These are phyloP conservation scores for Xiphophorus hellerii DNA, from an alignment of 2,113 vertebrate species.

Conservation along the genomic window DNA sequence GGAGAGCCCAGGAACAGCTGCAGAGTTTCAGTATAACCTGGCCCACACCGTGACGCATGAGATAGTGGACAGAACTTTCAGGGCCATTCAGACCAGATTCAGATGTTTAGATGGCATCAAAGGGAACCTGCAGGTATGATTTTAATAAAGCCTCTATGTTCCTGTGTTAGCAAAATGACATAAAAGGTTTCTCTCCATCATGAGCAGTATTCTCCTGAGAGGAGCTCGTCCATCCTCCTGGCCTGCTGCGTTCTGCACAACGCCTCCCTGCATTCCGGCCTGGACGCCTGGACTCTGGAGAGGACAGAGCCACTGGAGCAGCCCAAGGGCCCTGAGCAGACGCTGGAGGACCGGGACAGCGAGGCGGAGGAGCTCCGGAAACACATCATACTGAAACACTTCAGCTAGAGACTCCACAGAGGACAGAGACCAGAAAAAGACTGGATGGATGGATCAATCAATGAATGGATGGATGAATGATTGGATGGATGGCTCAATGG, in stretches of 20 bases:
- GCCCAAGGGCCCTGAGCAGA: constrained; percentile 81
- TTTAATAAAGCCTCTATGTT: neutral
- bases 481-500: too few relatives aligned
- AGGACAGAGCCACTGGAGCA: constrained; percentile 82
- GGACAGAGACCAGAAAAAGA: neutral
- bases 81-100: constrained; percentile 89
- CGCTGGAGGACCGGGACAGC: constrained; percentile 85
- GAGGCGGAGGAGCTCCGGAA: constrained; percentile 86
- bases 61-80: constrained; percentile 88
- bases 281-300: constrained; percentile 90
- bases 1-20: constrained; percentile 84
- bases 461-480: too few relatives aligned
- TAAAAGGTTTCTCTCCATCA: neutral
- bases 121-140: constrained; percentile 83
- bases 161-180: neutral
- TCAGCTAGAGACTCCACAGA: constrained; percentile 75
- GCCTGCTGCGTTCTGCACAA: constrained; percentile 98
- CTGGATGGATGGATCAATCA: too few relatives aligned
- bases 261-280: constrained; percentile 89
- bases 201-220: constrained; percentile 91
- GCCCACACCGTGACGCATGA: constrained; percentile 89
- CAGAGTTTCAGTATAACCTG: constrained; percentile 90
- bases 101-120: constrained; percentile 93
- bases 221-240: constrained; percentile 91
- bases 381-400: constrained; percentile 88